Evolutionary conservation across 2,888 invertebrate genomes (phyloP).

Genomic region (Synergus umbraculus): DNA sequence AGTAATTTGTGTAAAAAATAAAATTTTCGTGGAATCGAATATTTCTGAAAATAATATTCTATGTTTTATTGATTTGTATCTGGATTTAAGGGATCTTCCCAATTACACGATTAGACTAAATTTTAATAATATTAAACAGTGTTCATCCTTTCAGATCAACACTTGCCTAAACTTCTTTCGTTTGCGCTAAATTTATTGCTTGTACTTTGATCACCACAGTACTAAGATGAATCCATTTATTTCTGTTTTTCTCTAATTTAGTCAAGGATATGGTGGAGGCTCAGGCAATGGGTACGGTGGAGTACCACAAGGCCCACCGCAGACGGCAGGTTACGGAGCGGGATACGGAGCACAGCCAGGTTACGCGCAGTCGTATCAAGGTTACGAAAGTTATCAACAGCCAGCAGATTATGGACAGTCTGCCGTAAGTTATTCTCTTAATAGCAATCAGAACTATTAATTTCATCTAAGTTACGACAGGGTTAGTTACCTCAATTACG

Average conservation of each 20-base stretch:
- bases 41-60: too few species aligned
- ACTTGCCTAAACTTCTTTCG: too few species aligned
- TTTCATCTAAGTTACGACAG: slow-evolving; percentile 14
- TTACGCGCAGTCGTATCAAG: slow-evolving; percentile 73
- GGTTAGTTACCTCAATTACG: slow-evolving; percentile 2
- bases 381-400: slow-evolving; percentile 74
- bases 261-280: slow-evolving; percentile 72
- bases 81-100: too few species aligned
- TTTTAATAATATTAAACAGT: too few species aligned
- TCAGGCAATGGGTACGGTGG: slow-evolving; percentile 70
- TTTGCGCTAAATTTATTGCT: too few species aligned
- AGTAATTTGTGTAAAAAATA: too few species aligned
- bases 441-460: slow-evolving; percentile 30
- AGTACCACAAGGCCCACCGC: slow-evolving; percentile 67
- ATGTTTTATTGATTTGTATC: too few species aligned
- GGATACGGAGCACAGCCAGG: slow-evolving; percentile 71
- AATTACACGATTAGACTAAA: too few species aligned
- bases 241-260: slow-evolving; percentile 45
- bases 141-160: too few species aligned
- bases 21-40: too few species aligned
- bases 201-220: background rate
- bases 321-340: slow-evolving; percentile 66
- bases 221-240: background rate
- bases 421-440: slow-evolving; percentile 63
- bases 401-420: slow-evolving; percentile 74